These are phyloP conservation scores for Aplodontia rufa DNA, from an alignment of 2,113 vertebrate genomes.

Conservation along the genomic window DNA sequence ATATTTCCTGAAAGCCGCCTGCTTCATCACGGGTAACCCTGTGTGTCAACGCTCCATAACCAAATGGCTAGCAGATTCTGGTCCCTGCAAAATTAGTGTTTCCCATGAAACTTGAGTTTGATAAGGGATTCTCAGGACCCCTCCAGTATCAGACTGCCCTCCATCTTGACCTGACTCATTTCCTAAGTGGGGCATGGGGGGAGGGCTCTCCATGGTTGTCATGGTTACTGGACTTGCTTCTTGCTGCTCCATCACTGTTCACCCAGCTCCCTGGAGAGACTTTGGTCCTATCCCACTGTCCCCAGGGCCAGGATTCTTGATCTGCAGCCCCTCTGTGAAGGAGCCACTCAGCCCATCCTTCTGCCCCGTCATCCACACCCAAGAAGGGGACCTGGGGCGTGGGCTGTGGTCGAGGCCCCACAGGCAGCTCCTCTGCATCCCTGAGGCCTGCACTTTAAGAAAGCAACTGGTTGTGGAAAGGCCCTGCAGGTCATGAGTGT, in stretches of 20 bases:
- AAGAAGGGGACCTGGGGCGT: background rate
- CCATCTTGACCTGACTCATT: rapidly evolving
- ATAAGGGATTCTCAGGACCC: background rate
- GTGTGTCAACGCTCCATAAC: background rate
- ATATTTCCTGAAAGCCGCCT: background rate
- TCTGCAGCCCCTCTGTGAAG: background rate
- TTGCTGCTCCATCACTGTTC: rapidly evolving
- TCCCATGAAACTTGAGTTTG: background rate
- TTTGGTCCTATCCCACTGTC: background rate
- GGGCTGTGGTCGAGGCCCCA: background rate
- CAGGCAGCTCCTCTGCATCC: background rate
- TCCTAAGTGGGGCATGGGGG: rapidly evolving
- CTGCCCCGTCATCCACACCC: background rate
- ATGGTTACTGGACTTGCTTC: too few relatives aligned
- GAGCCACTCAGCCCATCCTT: background rate
- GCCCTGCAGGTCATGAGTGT: rapidly evolving
- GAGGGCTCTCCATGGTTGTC: too few relatives aligned
- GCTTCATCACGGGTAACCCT: background rate
- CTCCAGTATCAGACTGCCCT: rapidly evolving
- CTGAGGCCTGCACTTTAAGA: rapidly evolving
- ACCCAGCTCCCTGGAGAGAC: background rate
- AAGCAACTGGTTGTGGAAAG: background rate
- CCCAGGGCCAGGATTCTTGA: rapidly evolving
- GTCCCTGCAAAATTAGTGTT: background rate
- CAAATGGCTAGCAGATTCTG: background rate